Percentiles rank a stretch among this genome's conserved stretches.
Conservation (phyloP, 2,113 vertebrate genomes). For the Pteropus alecto region DNA sequence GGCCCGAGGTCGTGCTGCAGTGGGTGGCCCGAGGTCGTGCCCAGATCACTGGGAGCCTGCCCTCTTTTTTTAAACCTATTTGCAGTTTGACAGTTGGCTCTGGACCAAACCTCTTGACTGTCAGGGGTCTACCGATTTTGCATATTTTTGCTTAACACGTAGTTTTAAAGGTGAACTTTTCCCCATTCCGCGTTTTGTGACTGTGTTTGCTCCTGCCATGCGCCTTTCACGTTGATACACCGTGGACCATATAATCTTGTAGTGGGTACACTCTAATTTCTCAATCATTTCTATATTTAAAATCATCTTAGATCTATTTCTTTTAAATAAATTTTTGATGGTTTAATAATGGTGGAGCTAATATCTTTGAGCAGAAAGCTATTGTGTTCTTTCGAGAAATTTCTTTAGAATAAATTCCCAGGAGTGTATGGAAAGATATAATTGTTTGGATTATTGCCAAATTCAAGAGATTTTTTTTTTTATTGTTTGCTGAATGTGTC, state of each 20-base stretch:
- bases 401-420: background rate
- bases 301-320: background rate
- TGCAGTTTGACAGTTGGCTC: background rate
- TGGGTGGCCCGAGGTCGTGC: too few relatives aligned
- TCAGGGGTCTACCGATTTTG: background rate
- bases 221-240: too few relatives aligned
- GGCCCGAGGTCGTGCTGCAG: background rate
- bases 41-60: background rate
- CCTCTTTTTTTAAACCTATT: slow-evolving; percentile 16
- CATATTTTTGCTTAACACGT: background rate
- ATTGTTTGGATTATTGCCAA: background rate
- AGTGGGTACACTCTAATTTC: background rate
- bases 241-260: background rate
- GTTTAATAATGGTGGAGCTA: background rate
- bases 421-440: background rate
- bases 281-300: background rate
- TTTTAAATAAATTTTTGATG: background rate
- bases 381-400: slow-evolving; percentile 3
- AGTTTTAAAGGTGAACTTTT: background rate
- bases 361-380: background rate
- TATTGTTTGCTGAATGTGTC: background rate
- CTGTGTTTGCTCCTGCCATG: background rate
- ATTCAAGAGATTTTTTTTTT: background rate
- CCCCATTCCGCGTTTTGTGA: background rate
- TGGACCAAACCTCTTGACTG: background rate